Conservation (phyloP, 2,888 invertebrate species). For the Eupithecia centaureata region DNA sequence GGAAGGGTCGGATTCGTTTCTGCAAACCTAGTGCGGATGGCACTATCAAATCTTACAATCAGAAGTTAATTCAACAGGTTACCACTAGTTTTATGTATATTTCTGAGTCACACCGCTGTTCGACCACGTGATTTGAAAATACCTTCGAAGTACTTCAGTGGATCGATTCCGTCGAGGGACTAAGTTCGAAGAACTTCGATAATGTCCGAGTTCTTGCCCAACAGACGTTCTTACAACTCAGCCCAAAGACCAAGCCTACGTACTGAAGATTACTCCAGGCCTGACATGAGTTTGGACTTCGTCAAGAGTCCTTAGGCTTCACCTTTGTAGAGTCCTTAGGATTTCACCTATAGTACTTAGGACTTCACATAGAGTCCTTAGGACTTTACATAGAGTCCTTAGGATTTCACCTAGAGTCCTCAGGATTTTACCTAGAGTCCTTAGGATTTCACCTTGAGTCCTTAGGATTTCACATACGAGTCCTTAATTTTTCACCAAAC, state of each 20-base stretch:
- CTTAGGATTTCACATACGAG: background rate
- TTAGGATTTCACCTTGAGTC: background rate
- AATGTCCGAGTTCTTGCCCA: background rate
- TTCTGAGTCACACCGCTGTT: background rate
- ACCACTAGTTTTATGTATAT: background rate
- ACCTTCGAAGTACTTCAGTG: background rate
- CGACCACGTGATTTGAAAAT: background rate
- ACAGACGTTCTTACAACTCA: background rate
- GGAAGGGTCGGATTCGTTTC: slow-evolving; percentile 29
- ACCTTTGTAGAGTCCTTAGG: background rate
- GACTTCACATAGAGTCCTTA: background rate
- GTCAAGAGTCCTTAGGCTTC: background rate
- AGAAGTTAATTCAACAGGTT: background rate
- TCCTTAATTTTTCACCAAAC: too few species aligned
- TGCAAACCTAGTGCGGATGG: slow-evolving; percentile 33
- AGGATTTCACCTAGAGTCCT: background rate
- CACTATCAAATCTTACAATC: slow-evolving; percentile 16
- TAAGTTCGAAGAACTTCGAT: background rate
- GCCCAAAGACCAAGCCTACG: background rate
- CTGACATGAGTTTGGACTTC: too few species aligned
- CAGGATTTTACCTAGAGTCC: too few species aligned
- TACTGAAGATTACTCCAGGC: background rate
- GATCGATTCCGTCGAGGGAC: background rate
- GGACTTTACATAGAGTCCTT: background rate
- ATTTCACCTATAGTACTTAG: background rate